Percentiles rank a stretch among this genome's conserved stretches.
Conservation (phyloP, 2,113 vertebrate species). For the Riparia riparia region DNA sequence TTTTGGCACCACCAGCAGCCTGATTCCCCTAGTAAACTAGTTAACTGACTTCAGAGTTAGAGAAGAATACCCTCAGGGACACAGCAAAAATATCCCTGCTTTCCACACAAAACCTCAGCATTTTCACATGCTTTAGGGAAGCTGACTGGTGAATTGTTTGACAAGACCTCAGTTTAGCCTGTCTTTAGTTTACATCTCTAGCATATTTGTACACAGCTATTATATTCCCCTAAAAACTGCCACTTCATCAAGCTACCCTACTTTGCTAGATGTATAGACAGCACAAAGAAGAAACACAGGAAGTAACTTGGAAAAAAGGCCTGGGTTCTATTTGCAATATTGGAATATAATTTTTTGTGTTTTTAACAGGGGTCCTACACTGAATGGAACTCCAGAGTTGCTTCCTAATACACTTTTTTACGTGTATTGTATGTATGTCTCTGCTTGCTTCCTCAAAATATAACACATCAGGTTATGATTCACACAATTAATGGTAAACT, state of each 20-base stretch:
- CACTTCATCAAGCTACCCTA: not conserved
- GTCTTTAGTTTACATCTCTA: constrained; percentile 10
- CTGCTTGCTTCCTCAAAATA: not conserved
- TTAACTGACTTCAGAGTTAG: not conserved
- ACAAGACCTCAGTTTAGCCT: not conserved
- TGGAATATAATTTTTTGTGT: not conserved
- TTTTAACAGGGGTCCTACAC: not conserved
- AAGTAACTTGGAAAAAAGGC: not conserved
- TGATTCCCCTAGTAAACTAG: constrained; percentile 1
- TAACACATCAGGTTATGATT: not conserved
- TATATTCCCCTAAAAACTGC: not conserved
- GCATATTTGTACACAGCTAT: not conserved
- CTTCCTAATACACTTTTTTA: not conserved
- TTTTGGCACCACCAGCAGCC: constrained; percentile 22
- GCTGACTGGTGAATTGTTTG: constrained; percentile 20
- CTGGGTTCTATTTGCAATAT: not conserved
- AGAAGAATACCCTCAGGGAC: not conserved
- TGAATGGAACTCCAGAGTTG: not conserved
- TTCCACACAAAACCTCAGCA: not conserved
- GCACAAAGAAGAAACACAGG: not conserved
- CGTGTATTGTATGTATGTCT: not conserved
- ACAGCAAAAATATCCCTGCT: not conserved
- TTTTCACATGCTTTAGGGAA: not conserved
- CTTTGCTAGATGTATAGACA: not conserved
- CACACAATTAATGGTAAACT: not conserved